Evolutionary conservation across 1,140 invertebrate genomes (phyloP).

Genomic region (Calephelis virginiensis): DNA sequence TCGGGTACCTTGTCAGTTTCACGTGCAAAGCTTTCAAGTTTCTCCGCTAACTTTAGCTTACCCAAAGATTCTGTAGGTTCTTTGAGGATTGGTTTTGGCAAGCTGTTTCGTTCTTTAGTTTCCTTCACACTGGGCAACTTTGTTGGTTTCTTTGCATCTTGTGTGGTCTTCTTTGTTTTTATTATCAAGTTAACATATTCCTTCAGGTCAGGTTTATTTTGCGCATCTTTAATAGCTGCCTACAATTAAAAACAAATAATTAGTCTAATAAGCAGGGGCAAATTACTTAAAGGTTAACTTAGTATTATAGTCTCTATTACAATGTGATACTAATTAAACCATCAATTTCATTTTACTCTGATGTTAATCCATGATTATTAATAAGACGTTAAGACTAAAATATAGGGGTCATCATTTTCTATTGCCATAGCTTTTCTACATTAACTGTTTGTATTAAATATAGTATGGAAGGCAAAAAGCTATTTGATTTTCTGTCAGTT

Average conservation of each 20-base stretch:
- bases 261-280: too few relatives aligned
- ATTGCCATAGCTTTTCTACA: too few relatives aligned
- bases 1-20: conserved; percentile 26
- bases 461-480: not conserved
- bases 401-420: too few relatives aligned
- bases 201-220: conserved; percentile 45
- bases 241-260: conserved; percentile 24
- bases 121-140: conserved; percentile 52
- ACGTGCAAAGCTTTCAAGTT: conserved; percentile 22
- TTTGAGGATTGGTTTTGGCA: conserved; percentile 51
- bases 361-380: too few relatives aligned
- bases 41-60: conserved; percentile 51
- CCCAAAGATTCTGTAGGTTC: conserved; percentile 55
- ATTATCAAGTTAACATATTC: conserved; percentile 36
- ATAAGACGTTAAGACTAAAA: too few relatives aligned
- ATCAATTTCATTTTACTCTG: too few relatives aligned
- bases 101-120: conserved; percentile 42
- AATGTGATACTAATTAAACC: too few relatives aligned
- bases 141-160: conserved; percentile 47
- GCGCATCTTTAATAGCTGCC: conserved; percentile 49
- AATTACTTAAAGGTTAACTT: too few relatives aligned
- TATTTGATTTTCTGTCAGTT: not conserved
- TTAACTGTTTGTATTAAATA: not conserved
- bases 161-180: conserved; percentile 41
- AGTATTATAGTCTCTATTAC: too few relatives aligned